phyloP scores from a whole-genome alignment of 2,888 invertebrate genomes.

The Siphlonurus alternatus region DNA sequence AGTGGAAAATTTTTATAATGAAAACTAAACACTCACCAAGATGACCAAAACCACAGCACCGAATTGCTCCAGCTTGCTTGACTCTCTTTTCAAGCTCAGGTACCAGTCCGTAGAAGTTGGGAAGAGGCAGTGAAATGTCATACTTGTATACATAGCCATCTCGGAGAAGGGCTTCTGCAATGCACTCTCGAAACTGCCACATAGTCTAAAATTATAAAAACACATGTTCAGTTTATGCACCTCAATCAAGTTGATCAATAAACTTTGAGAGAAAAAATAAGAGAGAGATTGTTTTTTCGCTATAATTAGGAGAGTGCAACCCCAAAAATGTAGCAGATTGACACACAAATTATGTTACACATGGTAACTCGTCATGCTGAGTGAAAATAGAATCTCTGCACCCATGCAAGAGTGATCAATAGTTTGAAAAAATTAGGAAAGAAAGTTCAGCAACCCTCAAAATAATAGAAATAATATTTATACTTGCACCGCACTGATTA shows the following conservation, averaged over 20 bases:
- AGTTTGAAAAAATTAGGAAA: too few species aligned
- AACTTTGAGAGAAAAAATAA: neutral
- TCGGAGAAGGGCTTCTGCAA: slow-evolving; percentile 53
- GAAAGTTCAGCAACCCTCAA: too few species aligned
- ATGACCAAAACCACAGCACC: slow-evolving; percentile 84
- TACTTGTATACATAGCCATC: slow-evolving; percentile 92
- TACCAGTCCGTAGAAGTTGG: slow-evolving; percentile 70
- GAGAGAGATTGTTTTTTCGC: neutral
- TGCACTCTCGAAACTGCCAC: slow-evolving; percentile 76
- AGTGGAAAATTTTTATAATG: slow-evolving; percentile 4
- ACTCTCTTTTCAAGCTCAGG: slow-evolving; percentile 48
- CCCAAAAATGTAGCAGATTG: too few species aligned
- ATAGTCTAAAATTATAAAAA: slow-evolving; percentile 36
- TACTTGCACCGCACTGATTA: too few species aligned
- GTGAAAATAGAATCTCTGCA: too few species aligned
- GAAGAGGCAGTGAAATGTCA: slow-evolving; percentile 78
- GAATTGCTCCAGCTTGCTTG: slow-evolving; percentile 35
- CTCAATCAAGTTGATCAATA: neutral
- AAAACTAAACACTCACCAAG: slow-evolving; percentile 45
- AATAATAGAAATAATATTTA: too few species aligned
- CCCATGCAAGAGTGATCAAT: too few species aligned
- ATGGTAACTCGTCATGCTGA: too few species aligned
- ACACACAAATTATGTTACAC: too few species aligned
- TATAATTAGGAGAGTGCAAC: neutral
- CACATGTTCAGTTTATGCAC: neutral